phyloP scores from a whole-genome alignment of 2,888 invertebrate species.

The Cyrtodaria siliqua region DNA sequence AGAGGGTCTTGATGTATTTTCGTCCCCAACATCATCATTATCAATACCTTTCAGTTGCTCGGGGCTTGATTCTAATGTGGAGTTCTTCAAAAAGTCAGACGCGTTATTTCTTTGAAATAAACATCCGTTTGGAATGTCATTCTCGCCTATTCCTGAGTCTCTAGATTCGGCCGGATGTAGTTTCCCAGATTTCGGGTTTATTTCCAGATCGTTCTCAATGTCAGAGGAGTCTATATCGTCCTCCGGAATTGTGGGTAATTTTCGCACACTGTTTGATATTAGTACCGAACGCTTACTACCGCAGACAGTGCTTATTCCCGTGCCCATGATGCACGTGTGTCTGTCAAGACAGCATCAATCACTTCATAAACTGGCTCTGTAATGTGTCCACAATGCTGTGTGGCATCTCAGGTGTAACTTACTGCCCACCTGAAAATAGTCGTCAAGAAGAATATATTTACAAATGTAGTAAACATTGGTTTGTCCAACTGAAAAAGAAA shows the following conservation, averaged over 20 bases:
- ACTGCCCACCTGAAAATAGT: too few species aligned
- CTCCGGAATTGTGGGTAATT: conserved; percentile 62
- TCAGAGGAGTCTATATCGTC: conserved; percentile 58
- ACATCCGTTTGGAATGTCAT: conserved; percentile 65
- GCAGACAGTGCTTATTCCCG: conserved; percentile 68
- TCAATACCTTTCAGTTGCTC: conserved; percentile 39
- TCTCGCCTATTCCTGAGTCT: conserved; percentile 73
- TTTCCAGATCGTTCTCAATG: conserved; percentile 51
- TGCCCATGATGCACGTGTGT: conserved; percentile 48
- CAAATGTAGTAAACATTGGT: too few species aligned
- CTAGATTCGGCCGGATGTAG: conserved; percentile 70
- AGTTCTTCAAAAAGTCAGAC: conserved; percentile 42
- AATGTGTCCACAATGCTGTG: too few species aligned
- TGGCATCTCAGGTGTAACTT: too few species aligned
- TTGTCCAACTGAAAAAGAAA: too few species aligned
- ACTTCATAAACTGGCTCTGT: too few species aligned
- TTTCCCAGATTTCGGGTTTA: conserved; percentile 59
- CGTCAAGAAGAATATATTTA: too few species aligned
- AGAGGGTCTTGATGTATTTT: conserved; percentile 48
- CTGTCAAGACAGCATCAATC: background rate
- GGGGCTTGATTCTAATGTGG: conserved; percentile 42
- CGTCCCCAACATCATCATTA: conserved; percentile 21
- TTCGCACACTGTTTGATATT: conserved; percentile 66
- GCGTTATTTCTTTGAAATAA: conserved; percentile 40
- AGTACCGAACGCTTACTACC: conserved; percentile 66